Base-by-base conservation (phyloP, 2,888 invertebrate species). In the Eledona agricola region DNA sequence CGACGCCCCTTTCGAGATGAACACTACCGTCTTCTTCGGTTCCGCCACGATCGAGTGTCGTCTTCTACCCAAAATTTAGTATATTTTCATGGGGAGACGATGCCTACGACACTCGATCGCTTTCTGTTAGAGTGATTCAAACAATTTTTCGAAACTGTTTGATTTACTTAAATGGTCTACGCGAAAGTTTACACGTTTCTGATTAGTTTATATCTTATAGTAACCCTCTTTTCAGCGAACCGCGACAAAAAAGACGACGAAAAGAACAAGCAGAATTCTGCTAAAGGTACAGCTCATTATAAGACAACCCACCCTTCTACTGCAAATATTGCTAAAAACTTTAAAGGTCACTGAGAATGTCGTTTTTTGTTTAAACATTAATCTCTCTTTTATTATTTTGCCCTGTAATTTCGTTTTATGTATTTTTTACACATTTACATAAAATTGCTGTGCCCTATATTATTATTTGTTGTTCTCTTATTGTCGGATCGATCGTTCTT, bases 221-320 rank as follows among this genome's bases (percentile, higher is more conserved):
- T 55, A 54, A 51, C 60, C 64, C 64, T 64, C 63, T 69, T 73
- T 74, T 73, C 72, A 74, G 74, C 71, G 57, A 72, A 65, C 65
- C 72, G 73, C 66, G 72, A 72, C 66, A 72, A 71, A 72, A 72
- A 72, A 69, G 71, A 71, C 59, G 71, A 73, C 57, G 73, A 73
- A 64, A 71, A 70, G 69, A 72, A 69, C 64, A 71, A 71, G 67
- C 71, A 70, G 65, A 73, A 65, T 66, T 71, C 72, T 66, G 68
- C 72, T 66, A 73, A 72, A 70, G 71, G 73, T 64, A 73, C 70
- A 64, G 66, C 70, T 63, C 70, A 69, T 63, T 60, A 60, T 65
- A 69, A 71, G 70, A 65, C 62, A 56, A 58, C 63, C 64, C 65
- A 66, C 65, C 63, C 65, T 64, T 65, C 67, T 51, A 45, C 55